Conservation (phyloP, 2,797 vertebrate genomes). For the Toxotes lorentzi region DNA sequence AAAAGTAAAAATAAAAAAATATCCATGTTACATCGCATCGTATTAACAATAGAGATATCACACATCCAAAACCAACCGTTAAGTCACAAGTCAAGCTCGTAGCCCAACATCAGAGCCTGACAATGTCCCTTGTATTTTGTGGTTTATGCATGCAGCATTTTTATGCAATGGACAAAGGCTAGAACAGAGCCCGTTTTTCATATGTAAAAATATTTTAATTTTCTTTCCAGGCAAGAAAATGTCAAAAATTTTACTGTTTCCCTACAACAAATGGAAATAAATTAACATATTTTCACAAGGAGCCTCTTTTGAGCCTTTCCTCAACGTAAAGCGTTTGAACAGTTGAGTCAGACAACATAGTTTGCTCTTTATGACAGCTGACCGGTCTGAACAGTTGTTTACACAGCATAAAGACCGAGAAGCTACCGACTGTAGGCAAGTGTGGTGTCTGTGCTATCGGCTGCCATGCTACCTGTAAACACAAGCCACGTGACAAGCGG, state of each 20-base stretch:
- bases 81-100: too few relatives aligned
- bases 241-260: neutral
- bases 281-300: neutral
- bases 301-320: neutral
- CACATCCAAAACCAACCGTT: too few relatives aligned
- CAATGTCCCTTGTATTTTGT: too few relatives aligned
- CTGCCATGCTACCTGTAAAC: slow-evolving; percentile 75
- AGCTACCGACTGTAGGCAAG: neutral
- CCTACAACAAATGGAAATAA: neutral
- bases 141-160: neutral
- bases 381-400: neutral
- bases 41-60: too few relatives aligned
- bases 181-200: neutral
- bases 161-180: neutral
- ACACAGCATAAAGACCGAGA: neutral
- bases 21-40: too few relatives aligned
- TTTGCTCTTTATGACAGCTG: neutral
- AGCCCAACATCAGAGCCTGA: too few relatives aligned
- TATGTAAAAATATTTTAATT: too few relatives aligned
- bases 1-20: too few relatives aligned
- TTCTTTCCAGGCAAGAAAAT: neutral
- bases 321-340: neutral
- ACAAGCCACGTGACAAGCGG: slow-evolving; percentile 76
- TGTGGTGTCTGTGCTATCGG: neutral
- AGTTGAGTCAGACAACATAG: neutral